Evolutionary conservation across 2,888 invertebrate species (phyloP), one percentile per base, ranked within the genome.

Genomic region (Drosophila mimica): DNA sequence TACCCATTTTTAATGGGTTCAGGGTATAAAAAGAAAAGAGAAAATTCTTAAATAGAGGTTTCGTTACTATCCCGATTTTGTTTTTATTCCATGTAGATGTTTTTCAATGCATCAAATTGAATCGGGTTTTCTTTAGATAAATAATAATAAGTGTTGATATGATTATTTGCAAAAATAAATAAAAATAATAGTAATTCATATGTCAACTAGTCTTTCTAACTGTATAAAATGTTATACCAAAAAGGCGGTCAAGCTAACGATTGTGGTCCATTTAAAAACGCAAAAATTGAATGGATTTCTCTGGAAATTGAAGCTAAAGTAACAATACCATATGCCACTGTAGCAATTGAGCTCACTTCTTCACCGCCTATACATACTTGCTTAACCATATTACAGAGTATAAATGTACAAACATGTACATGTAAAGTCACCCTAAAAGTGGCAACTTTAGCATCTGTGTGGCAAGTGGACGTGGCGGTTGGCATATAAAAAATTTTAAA

Each of bases 401-500:
- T 66, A 51, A 20, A 20, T 34, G 33, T 25, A 17, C 2, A 5
- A n/a, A 34, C 11, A 46, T 28, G 5, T 25, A 34, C 11, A 46
- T 28, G 5, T 25, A 34, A 20, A 38, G 62, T 13, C 13, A 43
- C 49, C 38, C 9, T 4, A 62, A 40, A 66, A 54, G 53, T 34
- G 51, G 62, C 68, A 66, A 59, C 70, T 52, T 53, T 31, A 60
- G 61, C 58, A 38, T n/a, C 49, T 43, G 58, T 54, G 53, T 40
- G 48, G 61, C 70, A 48, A 31, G 54, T 64, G 85, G 62, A 72
- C 52, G 74, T 81, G 78, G 74, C 69, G 43, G 64, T 59, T 67
- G 72, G 51, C 79, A 70, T 74, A 81, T 79, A 79, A 74, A 78
- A 81, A 74, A 68, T 66, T 54, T 54, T 46, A 68, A 51, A 56